A percentile compares a stretch with the other conserved stretches of the same genome.
phyloP scores from a whole-genome alignment of 2,797 vertebrate genomes.

The Lithobates pipiens region DNA sequence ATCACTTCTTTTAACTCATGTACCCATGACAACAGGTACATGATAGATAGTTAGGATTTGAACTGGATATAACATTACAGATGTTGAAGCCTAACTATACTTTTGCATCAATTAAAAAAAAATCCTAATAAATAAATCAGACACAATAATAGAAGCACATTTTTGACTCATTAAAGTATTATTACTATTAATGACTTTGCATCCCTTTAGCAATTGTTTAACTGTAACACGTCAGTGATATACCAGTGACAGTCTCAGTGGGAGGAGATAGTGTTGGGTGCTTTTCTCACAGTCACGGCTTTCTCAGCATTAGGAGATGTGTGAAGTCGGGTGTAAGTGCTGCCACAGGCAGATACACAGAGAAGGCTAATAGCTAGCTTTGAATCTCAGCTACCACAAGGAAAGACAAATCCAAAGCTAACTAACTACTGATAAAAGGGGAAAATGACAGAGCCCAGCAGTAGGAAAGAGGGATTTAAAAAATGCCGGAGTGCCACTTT shows the following conservation, averaged over 20 bases:
- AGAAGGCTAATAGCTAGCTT: constrained; percentile 57
- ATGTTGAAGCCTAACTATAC: too few species aligned
- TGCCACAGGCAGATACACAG: constrained; percentile 63
- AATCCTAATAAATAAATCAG: not conserved
- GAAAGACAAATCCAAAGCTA: constrained; percentile 17
- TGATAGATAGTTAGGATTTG: constrained; percentile 23
- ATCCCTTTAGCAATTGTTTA: constrained; percentile 48
- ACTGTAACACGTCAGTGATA: constrained; percentile 48
- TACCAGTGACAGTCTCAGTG: constrained; percentile 60
- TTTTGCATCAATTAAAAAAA: not conserved
- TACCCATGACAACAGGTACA: constrained; percentile 29
- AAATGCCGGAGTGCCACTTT: constrained; percentile 95
- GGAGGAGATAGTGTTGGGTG: constrained; percentile 71
- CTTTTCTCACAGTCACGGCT: constrained; percentile 46
- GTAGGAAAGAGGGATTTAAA: constrained; percentile 91
- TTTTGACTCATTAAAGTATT: not conserved
- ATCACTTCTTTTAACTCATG: constrained; percentile 14
- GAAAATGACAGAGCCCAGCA: constrained; percentile 83
- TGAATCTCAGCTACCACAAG: constrained; percentile 13
- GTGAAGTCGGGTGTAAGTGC: constrained; percentile 63
- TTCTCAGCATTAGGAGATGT: constrained; percentile 57
- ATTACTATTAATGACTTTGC: not conserved
- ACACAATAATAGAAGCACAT: not conserved
- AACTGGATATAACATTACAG: too few species aligned
- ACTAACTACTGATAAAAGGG: constrained; percentile 34